Evolutionary conservation across 23 tunicate genomes (phyloP).

Genomic region (Styela clava): DNA sequence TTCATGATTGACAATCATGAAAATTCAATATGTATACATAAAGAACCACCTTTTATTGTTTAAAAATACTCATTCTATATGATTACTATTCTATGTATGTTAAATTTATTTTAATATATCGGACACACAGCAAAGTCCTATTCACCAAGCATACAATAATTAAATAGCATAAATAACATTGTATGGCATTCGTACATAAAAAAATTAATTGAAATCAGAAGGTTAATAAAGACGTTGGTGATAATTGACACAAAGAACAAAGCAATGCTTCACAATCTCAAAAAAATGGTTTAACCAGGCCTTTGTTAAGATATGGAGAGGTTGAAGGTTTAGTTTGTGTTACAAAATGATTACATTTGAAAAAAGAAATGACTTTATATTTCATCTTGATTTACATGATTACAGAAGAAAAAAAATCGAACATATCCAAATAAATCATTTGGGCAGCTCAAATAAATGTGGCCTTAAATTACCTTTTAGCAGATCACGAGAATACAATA

Average conservation of each 20-base stretch:
- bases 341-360: neutral
- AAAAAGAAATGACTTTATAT: neutral
- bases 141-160: neutral
- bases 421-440: neutral
- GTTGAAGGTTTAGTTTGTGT: neutral
- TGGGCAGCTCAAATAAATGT: neutral
- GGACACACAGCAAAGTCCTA: neutral
- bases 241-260: neutral
- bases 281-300: neutral
- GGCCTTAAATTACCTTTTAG: no score
- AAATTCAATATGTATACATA: neutral
- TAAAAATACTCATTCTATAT: no score
- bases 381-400: neutral
- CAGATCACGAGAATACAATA: no score
- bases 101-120: neutral
- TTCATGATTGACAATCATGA: no score
- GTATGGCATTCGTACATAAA: neutral
- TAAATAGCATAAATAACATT: neutral
- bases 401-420: neutral
- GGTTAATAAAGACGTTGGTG: neutral
- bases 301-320: neutral
- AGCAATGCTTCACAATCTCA: neutral
- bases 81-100: no score
- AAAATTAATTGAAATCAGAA: neutral
- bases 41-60: neutral